Percentiles rank a stretch among this genome's conserved stretches.
phyloP scores from a whole-genome alignment of 2,797 vertebrate species.

The Apogon talboti region DNA sequence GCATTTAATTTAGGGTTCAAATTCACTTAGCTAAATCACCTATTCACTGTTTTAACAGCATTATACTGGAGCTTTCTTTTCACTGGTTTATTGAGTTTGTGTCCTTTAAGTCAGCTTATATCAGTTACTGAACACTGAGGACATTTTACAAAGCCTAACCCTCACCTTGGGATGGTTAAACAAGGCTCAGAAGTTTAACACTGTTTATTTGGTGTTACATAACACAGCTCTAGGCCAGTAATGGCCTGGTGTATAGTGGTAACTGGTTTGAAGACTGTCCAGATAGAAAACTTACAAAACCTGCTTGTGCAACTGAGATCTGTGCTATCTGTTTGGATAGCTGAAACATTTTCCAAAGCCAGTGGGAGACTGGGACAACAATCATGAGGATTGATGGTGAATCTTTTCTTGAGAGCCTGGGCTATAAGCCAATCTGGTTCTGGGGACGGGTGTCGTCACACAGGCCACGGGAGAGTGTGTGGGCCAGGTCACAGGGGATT shows the following conservation, averaged over 20 bases:
- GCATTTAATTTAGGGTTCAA: slow-evolving; percentile 51
- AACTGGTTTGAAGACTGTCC: slow-evolving; percentile 37
- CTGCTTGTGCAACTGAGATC: slow-evolving; percentile 39
- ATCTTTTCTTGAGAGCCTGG: slow-evolving; percentile 1
- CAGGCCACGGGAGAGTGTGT: slow-evolving; percentile 19
- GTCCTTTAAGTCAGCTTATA: slow-evolving; percentile 20
- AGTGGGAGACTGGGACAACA: slow-evolving; percentile 5
- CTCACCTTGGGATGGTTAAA: slow-evolving; percentile 27
- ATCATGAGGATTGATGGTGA: slow-evolving; percentile 22
- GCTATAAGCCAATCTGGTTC: slow-evolving; percentile 41
- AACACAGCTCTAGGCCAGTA: slow-evolving; percentile 48
- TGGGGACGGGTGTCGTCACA: slow-evolving; percentile 16
- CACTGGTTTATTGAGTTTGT: slow-evolving; percentile 41
- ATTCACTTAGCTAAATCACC: slow-evolving; percentile 55
- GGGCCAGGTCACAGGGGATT: slow-evolving; percentile 61
- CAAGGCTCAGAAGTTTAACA: slow-evolving; percentile 45
- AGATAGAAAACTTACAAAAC: slow-evolving; percentile 43
- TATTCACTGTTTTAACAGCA: slow-evolving; percentile 56
- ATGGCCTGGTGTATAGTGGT: slow-evolving; percentile 11
- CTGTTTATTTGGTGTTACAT: slow-evolving; percentile 51
- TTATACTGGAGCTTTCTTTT: slow-evolving; percentile 45
- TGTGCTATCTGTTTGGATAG: slow-evolving; percentile 43
- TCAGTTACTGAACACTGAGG: slow-evolving; percentile 35
- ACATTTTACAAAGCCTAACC: slow-evolving; percentile 35
- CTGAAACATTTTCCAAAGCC: slow-evolving; percentile 39